Evolutionary conservation across 2,888 invertebrate species (phyloP), one percentile per base, ranked within the genome.

Genomic region (Erynnis tages): DNA sequence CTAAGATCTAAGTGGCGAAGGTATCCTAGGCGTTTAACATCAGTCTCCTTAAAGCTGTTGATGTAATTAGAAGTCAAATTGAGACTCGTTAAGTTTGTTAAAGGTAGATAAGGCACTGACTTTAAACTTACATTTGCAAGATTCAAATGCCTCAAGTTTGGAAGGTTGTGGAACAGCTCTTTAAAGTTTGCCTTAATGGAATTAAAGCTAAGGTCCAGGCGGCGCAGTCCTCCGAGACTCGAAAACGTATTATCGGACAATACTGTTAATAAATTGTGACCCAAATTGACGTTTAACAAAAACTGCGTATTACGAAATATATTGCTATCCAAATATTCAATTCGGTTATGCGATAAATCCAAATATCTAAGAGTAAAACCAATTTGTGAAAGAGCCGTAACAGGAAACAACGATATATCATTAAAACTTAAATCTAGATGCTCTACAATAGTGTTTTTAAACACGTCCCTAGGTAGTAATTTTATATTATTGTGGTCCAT

Each of bases 201-300:
- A 84, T 97, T 97, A 61, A 92, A 93, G 62, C 95, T 94, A 43
- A 97, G 89, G 82, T 97, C 96, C 66, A 97, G 88, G 65, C 93
- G 93, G 62, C 96, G 92, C 56, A 96, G 85, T 61, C 94, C 93
- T 35, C 94, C 93, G 48, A 97, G 91, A 69, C 95, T 94, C 16
- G 94, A 94, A 77, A 97, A 97, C 13, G 96, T 96, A 76, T 96
- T 96, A 82, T 97, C 97, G 1, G 96, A 96, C 59, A 97, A 82
- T 58, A 96, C 95, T 11, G 95, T 95, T 56, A 97, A 90, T 68
- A 94, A 93, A 82, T 97, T 97, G 69, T 92, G 91, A 37, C 94
- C 94, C 69, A 97, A 82, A 82, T 95, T 94, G 53, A 97, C 87
- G 63, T 92, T 93, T 53, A 94, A 92, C 35, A 97, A 84, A 73